phyloP scores from a whole-genome alignment of 2,888 invertebrate genomes.

The Andricus curvator region DNA sequence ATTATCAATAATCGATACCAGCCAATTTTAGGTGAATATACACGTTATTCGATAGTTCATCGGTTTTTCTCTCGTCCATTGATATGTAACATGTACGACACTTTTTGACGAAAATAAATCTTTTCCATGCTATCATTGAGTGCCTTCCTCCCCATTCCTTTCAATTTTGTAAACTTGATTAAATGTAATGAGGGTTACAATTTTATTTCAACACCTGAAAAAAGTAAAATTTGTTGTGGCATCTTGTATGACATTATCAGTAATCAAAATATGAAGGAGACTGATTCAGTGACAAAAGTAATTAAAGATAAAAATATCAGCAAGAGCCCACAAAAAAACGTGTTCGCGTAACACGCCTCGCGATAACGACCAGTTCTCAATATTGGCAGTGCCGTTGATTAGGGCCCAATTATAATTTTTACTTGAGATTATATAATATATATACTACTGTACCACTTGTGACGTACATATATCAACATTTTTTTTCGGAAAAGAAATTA shows the following conservation, averaged over 20 bases:
- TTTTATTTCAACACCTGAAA: neutral
- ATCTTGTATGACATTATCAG: slow-evolving; percentile 2
- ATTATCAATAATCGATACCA: slow-evolving; percentile 74
- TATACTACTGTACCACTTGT: neutral
- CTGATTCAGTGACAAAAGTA: neutral
- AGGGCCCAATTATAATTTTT: slow-evolving; percentile 70
- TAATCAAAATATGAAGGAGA: neutral
- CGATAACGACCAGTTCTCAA: slow-evolving; percentile 64
- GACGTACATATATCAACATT: neutral
- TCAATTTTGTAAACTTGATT: too few species aligned
- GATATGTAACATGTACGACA: slow-evolving; percentile 74
- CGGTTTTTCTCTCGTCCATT: slow-evolving; percentile 73
- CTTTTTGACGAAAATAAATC: slow-evolving; percentile 75
- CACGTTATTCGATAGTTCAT: slow-evolving; percentile 74
- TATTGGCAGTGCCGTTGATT: slow-evolving; percentile 70
- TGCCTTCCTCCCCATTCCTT: neutral
- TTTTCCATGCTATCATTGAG: slow-evolving; percentile 68
- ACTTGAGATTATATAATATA: neutral
- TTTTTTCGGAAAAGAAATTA: neutral
- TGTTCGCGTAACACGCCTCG: neutral
- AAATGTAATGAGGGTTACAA: neutral
- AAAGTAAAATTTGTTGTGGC: neutral
- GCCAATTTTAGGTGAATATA: slow-evolving; percentile 76
- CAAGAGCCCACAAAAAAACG: neutral
- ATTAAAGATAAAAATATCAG: neutral